Base-by-base conservation (phyloP, 2,113 vertebrate genomes). In the Mobula hypostoma region DNA sequence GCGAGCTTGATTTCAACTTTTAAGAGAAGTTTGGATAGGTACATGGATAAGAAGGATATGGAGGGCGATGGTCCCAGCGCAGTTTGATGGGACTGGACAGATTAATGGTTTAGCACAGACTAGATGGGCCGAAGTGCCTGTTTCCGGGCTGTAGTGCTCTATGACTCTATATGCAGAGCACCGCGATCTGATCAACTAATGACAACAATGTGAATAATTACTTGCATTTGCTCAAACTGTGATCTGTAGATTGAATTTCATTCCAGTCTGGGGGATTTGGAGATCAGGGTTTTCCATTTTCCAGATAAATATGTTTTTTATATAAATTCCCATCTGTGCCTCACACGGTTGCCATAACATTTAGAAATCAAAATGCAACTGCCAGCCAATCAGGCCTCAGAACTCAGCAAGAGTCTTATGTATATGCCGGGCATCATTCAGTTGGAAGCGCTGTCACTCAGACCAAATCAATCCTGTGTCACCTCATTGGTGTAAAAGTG, bases 131-230 rank as follows among this genome's bases (percentile, higher is more conserved):
- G 48, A 48, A 48, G 48, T 48, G 48, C 48, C 48, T 48, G 48
- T 48, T 48, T 48, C 48, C 3, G 48, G 48, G 48, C 48, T 48
- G 48, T 48, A 48, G 48, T 48, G 48, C 48, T 48, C 48, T 48
- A 48, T 48, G 48, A 48, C 48, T 48, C 0, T 2, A 48, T 48
- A 4, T 48, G 48, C 91, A 72, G 36, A 40, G 68, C 66, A 72
- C 56, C 24, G 32, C 17, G 87, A n/a, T 91, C 87, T n/a, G 27
- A 74, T 29, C 5, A 93, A 74, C 91, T 24, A 27, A 93, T 74
- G 70, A 68, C 91, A 93, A 56, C 66, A 93, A 74, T 93, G 68
- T 74, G 91, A 93, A 93, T 93, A 93, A 74, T 93, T 93, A 93
- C 74, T 93, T 74, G 68, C 68, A 14, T 93, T 93, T 70, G 72